Base-by-base conservation (phyloP, 2,888 invertebrate species). In the Ophioninae sp. region DNA sequence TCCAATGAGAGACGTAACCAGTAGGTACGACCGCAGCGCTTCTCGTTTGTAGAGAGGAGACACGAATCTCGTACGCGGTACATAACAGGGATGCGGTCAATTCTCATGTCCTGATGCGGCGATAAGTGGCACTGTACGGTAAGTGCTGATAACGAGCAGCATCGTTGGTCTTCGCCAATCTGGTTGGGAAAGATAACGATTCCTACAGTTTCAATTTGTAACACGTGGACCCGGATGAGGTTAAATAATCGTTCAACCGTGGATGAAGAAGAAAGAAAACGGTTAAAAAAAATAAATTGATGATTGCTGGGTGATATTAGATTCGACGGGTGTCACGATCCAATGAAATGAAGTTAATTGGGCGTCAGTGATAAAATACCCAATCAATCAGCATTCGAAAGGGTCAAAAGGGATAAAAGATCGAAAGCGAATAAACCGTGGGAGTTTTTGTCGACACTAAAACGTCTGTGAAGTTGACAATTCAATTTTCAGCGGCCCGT, bases 101-200 rank as follows among this genome's bases (percentile, higher is more conserved):
- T 72, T 79, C 79, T 72, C 74, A 37, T 70, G 74, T 82, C 74
- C 73, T 67, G 67, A 67, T 79, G 57, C 50, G 62, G 39, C 79
- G 82, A 83, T 83, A 79, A 83, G 82, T 83, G 82, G 79, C 68
- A 83, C 75, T 79, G 70, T 67, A 61, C 79, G 82, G 72, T 79
- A 83, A 83, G 82, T 83, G 82, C 67, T 72, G 79, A 79, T 83
- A 83, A 83, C 79, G 82, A 79, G 79, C 76, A 56, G 72, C 61
- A 72, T 75, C 72, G 79, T 65, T 78, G 65, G 70, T 41, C 67
- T 72, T 72, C 75, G 70, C 44, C 79, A 64, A 70, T 17, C 81
- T 39, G 57, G 67, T 67, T 56, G 70, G 61, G 70, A 83, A 70
- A 62, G 57, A 83, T 67, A 72, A 76, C 72, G 72, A 57, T 50